phyloP scores from a whole-genome alignment of 2,888 invertebrate species.

The Pollenia amentaria region DNA sequence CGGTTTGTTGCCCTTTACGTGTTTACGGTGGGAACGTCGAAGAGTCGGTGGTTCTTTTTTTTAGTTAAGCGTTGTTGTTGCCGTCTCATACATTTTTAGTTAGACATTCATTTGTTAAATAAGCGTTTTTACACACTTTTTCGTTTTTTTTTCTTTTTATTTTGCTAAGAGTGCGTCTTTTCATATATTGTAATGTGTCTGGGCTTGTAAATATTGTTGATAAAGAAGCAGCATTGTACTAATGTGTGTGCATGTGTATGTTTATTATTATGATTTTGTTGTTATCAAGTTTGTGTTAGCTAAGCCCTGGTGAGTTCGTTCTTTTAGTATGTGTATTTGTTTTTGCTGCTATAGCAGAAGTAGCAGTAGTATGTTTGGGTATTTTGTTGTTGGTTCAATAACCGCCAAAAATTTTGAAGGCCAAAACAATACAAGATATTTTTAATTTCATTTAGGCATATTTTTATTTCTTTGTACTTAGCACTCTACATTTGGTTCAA shows the following conservation, averaged over 20 bases:
- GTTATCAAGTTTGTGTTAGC: constrained; percentile 33
- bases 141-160: constrained; percentile 37
- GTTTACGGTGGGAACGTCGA: constrained; percentile 49
- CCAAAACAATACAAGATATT: constrained; percentile 81
- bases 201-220: constrained; percentile 23
- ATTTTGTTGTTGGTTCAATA: constrained; percentile 83
- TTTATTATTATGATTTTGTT: constrained; percentile 44
- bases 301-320: constrained; percentile 54
- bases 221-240: constrained; percentile 52
- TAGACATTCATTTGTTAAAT: constrained; percentile 64
- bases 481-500: constrained; percentile 15
- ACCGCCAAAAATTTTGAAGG: constrained; percentile 83
- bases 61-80: constrained; percentile 38
- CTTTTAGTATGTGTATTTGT: constrained; percentile 32
- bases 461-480: constrained; percentile 25
- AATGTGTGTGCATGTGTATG: constrained; percentile 16
- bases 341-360: constrained; percentile 8
- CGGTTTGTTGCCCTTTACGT: constrained; percentile 34
- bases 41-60: constrained; percentile 32
- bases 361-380: constrained; percentile 23
- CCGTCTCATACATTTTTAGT: constrained; percentile 40
- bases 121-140: constrained; percentile 59
- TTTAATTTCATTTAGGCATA: constrained; percentile 40
- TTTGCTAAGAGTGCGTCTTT: constrained; percentile 57
- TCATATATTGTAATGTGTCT: neutral